Evolutionary conservation across 2,113 vertebrate species (phyloP), one percentile per base, ranked within the genome.

Genomic region (Strix uralensis): DNA sequence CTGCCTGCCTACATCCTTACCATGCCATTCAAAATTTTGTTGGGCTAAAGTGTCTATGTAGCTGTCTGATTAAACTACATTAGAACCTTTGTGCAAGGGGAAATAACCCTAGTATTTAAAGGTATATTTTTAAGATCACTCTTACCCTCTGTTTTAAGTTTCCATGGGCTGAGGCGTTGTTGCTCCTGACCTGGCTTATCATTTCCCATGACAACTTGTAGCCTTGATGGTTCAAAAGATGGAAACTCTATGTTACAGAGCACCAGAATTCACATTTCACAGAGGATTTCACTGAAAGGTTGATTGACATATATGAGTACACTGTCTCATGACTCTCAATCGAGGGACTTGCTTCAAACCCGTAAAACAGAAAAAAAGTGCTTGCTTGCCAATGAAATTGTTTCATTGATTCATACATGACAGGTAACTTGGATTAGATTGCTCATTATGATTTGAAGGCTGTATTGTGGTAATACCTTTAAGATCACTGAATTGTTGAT

Each of bases 391-490:
- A 55, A 15, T 82, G 57, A 71, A 95, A 66, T 66, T 65, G 34
- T 67, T 90, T 81, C 2, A 7, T 72, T 87, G 75, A 79, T 85
- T 94, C 88, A 85, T 40, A 65, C 57, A 52, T 77, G 80, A 77
- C 78, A 91, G n/a, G 66, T 77, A 80, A 78, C 55, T 94, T 46
- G 79, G 59, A 74, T 59, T 73, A 89, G 77, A 72, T 90, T 57
- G 85, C 81, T 95, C 67, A 52, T 79, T 74, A 67, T 29, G 49
- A 66, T 88, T 44, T 85, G 70, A 58, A 86, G 74, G 85, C 61
- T 52, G 40, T 36, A 21, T 84, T 92, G 81, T 62, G 85, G 95
- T 87, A 57, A 87, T 82, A 62, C 36, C 89, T 94, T 89, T 85
- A 38, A 88, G 47, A 59, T 63, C 5, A 2, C 67, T 70, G 87